Conservation (phyloP, 2,888 invertebrate genomes). For the Mythimna vitellina region DNA sequence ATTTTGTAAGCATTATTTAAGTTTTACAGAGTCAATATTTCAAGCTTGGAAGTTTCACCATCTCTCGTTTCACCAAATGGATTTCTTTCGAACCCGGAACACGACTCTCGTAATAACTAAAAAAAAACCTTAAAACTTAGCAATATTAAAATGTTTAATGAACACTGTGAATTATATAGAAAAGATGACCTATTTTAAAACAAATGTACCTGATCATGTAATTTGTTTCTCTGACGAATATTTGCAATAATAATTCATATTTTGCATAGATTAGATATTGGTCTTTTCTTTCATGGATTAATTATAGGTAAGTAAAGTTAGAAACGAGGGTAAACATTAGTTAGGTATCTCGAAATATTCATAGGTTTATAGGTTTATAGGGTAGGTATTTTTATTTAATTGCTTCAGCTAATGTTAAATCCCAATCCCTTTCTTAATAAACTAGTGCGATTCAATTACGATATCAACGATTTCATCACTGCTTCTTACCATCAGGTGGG, state of each 20-base stretch:
- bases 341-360: too few species aligned
- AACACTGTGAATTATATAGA: neutral
- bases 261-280: neutral
- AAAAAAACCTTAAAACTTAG: neutral
- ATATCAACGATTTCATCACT: too few species aligned
- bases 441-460: too few species aligned
- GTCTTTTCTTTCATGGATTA: neutral
- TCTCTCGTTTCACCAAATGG: neutral
- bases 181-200: neutral
- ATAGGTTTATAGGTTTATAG: too few species aligned
- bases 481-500: too few species aligned
- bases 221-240: neutral
- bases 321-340: neutral
- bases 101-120: neutral
- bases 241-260: neutral
- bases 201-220: neutral
- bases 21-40: neutral
- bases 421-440: too few species aligned
- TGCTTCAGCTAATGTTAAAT: too few species aligned
- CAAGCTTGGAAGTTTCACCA: neutral
- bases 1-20: neutral
- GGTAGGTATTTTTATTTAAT: too few species aligned
- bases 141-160: neutral
- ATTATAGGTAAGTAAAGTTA: conserved; percentile 4
- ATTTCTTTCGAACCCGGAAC: neutral